Evolutionary conservation across 2,113 vertebrate genomes (phyloP).

Genomic region (Prunella fulvescens): DNA sequence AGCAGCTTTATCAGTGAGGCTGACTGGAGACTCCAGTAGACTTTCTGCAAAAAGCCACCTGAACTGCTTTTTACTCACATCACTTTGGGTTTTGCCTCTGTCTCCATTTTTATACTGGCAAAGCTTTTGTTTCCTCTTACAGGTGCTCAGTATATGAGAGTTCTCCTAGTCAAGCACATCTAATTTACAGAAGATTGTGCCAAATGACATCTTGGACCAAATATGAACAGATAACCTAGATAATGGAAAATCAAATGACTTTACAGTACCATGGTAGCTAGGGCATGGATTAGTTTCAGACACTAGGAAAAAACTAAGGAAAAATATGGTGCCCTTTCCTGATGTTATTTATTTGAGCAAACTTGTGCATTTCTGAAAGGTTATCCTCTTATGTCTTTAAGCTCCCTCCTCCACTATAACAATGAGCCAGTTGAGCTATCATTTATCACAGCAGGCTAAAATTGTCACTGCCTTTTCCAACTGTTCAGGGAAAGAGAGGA

Average conservation of each 20-base stretch:
- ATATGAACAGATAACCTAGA: not conserved
- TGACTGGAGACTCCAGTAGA: not conserved
- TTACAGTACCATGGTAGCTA: not conserved
- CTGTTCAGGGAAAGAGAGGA: not conserved
- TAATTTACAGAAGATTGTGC: not conserved
- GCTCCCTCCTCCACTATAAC: not conserved
- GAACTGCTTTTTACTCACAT: not conserved
- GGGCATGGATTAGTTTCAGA: not conserved
- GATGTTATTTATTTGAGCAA: conserved; percentile 23
- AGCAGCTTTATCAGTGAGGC: not conserved
- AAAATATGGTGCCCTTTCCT: not conserved
- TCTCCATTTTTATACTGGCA: not conserved
- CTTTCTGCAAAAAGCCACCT: not conserved
- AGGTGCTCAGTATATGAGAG: not conserved
- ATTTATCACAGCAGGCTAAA: conserved; percentile 10
- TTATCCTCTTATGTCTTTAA: not conserved
- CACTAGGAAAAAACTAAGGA: not conserved
- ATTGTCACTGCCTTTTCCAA: not conserved
- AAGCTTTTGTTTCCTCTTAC: not conserved
- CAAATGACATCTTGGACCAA: not conserved
- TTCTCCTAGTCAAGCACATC: not conserved
- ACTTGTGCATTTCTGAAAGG: not conserved
- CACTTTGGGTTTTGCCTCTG: not conserved
- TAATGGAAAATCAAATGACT: not conserved
- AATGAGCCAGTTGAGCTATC: not conserved